Percentiles rank a stretch among this genome's conserved stretches.
phyloP scores from a whole-genome alignment of 2,888 invertebrate species.

The Drosophila greeni region DNA sequence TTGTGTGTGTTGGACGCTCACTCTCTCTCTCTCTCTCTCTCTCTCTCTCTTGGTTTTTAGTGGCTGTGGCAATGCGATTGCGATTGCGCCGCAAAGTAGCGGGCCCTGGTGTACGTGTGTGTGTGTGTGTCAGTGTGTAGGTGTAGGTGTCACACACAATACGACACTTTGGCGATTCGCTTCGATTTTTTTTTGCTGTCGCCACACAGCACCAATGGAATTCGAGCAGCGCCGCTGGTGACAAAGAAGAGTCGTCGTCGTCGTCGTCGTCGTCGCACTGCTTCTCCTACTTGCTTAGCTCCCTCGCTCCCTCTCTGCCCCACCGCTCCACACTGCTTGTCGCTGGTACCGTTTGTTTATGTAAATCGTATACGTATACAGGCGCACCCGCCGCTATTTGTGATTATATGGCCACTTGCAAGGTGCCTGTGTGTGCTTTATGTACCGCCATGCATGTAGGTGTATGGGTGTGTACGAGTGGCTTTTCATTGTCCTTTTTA shows the following conservation, averaged over 20 bases:
- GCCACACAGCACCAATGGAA: conserved; percentile 72
- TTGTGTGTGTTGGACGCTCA: conserved; percentile 10
- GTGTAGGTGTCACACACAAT: conserved; percentile 58
- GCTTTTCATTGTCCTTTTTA: conserved; percentile 36
- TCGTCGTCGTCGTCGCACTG: conserved; percentile 9
- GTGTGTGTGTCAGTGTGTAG: conserved; percentile 31
- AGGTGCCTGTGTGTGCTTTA: conserved; percentile 6
- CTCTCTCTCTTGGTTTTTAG: conserved; percentile 17
- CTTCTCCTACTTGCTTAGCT: conserved; percentile 22
- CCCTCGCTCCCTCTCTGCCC: not conserved
- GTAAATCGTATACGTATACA: conserved; percentile 7
- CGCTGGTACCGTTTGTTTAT: conserved; percentile 2
- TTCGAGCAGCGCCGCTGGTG: conserved; percentile 67
- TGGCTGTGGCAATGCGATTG: conserved; percentile 45
- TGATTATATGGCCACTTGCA: conserved; percentile 6
- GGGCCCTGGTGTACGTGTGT: conserved; percentile 23
- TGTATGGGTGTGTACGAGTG: conserved; percentile 10
- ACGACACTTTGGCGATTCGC: conserved; percentile 70
- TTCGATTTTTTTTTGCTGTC: conserved; percentile 69
- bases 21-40: conserved; percentile 10
- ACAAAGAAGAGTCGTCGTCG: conserved; percentile 55
- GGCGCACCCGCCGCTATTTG: not conserved
- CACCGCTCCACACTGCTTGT: not conserved
- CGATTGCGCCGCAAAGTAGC: conserved; percentile 49
- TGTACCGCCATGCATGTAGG: conserved; percentile 4